Evolutionary conservation across 2,888 invertebrate genomes (phyloP), one percentile per base, ranked within the genome.

Genomic region (Lingula anatina): DNA sequence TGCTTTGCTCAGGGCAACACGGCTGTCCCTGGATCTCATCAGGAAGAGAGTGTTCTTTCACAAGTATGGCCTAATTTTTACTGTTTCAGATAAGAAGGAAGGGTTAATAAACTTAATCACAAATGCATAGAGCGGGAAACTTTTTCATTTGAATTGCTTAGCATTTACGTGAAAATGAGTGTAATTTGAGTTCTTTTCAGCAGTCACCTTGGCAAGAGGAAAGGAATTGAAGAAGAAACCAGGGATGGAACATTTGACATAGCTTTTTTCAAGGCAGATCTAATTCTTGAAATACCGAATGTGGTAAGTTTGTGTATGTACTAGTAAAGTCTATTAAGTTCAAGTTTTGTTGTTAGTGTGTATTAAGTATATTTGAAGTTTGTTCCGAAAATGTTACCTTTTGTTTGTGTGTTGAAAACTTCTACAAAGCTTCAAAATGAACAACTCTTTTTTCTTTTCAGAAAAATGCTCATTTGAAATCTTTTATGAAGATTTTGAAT

Each of bases 261-360:
- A n/a, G n/a, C n/a, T n/a, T n/a, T n/a, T 58, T 90, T 93, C 73
- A 80, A 89, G 23, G 79, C 92, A 21, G 83, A 89, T 70, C 88
- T 92, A 2, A 84, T 86, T n/a, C 80, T 94, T 46, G 84, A 87
- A 81, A 91, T 92, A 67, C 91, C 93, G 1, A 87, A 89, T 71
- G 88, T 94, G 39, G 85, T 85, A 2, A 55, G 63, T n/a, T n/a
- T n/a, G n/a, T n/a, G n/a, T n/a, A n/a, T n/a, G n/a, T n/a, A n/a
- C n/a, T n/a, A n/a, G n/a, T n/a, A n/a, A n/a, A n/a, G n/a, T n/a
- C n/a, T n/a, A n/a, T n/a, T n/a, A n/a, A n/a, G n/a, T n/a, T n/a
- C n/a, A n/a, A n/a, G n/a, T n/a, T n/a, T n/a, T n/a, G n/a, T n/a
- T n/a, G n/a, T n/a, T n/a, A n/a, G n/a, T n/a, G n/a, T n/a, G n/a